These are phyloP conservation scores for Monopterus albus DNA, from an alignment of 2,113 vertebrate genomes.

Conservation along the genomic window DNA sequence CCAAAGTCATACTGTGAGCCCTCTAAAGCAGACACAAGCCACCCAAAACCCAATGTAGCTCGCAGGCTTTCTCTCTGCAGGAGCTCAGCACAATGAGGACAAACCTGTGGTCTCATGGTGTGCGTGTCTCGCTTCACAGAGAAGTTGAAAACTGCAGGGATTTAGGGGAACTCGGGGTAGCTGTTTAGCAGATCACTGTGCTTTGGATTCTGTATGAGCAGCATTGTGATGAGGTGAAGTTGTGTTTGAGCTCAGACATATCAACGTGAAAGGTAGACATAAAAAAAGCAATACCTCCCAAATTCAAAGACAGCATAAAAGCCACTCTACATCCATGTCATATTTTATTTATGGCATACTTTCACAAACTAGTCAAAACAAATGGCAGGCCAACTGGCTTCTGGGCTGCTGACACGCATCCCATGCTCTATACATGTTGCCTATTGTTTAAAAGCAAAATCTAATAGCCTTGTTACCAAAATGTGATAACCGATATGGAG, in stretches of 20 bases:
- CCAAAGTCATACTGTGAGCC: slow-evolving; percentile 54
- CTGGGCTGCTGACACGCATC: background rate
- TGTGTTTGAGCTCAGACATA: slow-evolving; percentile 22
- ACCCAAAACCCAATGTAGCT: slow-evolving; percentile 69
- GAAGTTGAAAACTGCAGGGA: slow-evolving; percentile 52
- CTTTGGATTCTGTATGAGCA: slow-evolving; percentile 13
- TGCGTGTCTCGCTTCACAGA: slow-evolving; percentile 60
- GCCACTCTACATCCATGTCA: background rate
- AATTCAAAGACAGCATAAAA: background rate
- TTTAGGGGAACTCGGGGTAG: slow-evolving; percentile 58
- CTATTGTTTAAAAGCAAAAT: background rate
- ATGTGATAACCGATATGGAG: background rate
- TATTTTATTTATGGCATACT: background rate
- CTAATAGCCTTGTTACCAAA: background rate
- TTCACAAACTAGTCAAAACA: background rate
- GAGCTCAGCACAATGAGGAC: slow-evolving; percentile 53
- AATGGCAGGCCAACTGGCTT: background rate
- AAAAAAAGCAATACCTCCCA: background rate
- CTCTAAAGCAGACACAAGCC: slow-evolving; percentile 63
- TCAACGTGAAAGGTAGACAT: slow-evolving; percentile 7
- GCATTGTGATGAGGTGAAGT: background rate
- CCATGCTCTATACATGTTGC: background rate
- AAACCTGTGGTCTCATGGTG: slow-evolving; percentile 48
- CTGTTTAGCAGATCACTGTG: slow-evolving; percentile 56
- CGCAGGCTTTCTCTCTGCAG: slow-evolving; percentile 45